A percentile compares a stretch with the other conserved stretches of the same genome.
These are phyloP conservation scores for Sigmodon hispidus DNA, from an alignment of 2,113 vertebrate species.

Conservation along the genomic window DNA sequence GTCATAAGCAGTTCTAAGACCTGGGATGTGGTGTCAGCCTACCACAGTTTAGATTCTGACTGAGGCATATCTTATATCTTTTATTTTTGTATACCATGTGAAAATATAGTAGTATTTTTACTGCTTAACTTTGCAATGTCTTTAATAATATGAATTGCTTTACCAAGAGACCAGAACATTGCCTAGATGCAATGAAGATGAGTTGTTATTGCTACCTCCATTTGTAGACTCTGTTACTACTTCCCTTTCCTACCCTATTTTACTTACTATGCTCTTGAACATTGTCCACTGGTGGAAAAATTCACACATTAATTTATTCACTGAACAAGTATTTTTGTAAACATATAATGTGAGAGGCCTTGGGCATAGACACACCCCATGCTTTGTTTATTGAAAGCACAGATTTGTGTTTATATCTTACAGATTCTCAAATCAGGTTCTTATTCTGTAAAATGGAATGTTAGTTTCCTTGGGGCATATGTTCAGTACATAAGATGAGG, in stretches of 20 bases:
- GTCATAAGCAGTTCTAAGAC: not conserved
- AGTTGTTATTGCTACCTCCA: not conserved
- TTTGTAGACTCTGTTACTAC: not conserved
- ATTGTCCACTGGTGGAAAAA: not conserved
- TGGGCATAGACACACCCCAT: not conserved
- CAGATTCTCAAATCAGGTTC: not conserved
- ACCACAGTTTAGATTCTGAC: not conserved
- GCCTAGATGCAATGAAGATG: not conserved
- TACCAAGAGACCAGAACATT: not conserved
- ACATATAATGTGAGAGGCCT: not conserved
- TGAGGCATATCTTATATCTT: not conserved
- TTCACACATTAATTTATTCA: not conserved
- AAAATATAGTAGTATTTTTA: not conserved
- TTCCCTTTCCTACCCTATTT: not conserved
- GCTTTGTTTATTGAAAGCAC: not conserved
- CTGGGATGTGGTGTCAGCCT: not conserved
- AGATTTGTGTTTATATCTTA: conserved; percentile 1
- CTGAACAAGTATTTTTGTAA: conserved; percentile 23
- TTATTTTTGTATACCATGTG: not conserved
- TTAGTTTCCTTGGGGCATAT: not conserved
- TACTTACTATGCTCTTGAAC: not conserved
- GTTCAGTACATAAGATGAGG: not conserved
- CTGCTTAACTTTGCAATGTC: not conserved
- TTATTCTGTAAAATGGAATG: not conserved
- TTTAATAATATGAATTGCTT: not conserved